Evolutionary conservation across 2,797 vertebrate species (phyloP).

Genomic region (Gorsachius magnificus): DNA sequence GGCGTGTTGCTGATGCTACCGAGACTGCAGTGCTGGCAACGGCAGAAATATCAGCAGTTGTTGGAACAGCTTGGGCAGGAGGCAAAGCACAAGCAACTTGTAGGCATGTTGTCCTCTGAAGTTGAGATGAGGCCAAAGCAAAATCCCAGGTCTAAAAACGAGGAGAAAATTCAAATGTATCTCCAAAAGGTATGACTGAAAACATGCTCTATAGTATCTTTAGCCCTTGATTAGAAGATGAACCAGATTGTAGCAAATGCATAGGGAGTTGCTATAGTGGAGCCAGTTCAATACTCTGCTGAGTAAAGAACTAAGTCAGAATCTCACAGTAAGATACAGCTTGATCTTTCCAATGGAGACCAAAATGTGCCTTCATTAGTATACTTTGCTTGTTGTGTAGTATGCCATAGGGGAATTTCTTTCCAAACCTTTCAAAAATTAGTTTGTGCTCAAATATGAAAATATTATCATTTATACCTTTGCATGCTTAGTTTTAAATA

Average conservation of each 20-base stretch:
- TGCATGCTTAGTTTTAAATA: neutral
- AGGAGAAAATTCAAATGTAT: neutral
- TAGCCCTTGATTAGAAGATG: neutral
- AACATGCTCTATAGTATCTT: neutral
- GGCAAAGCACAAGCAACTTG: neutral
- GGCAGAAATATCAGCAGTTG: constrained; percentile 48
- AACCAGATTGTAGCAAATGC: neutral
- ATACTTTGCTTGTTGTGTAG: neutral
- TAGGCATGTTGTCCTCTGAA: neutral
- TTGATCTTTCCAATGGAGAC: neutral
- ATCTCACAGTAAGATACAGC: neutral
- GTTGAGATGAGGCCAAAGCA: neutral
- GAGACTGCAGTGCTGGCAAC: neutral
- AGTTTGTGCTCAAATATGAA: neutral
- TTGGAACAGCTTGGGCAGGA: constrained; percentile 42
- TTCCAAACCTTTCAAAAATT: neutral
- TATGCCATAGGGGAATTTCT: neutral
- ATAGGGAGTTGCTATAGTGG: neutral
- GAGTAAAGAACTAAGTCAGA: neutral
- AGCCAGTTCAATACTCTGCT: neutral
- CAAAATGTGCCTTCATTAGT: neutral
- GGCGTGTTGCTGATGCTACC: constrained; percentile 21
- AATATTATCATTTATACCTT: neutral
- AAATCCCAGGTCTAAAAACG: neutral
- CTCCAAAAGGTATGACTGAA: neutral